Conservation (phyloP, 2,113 vertebrate genomes). For the Puntigrus tetrazona region DNA sequence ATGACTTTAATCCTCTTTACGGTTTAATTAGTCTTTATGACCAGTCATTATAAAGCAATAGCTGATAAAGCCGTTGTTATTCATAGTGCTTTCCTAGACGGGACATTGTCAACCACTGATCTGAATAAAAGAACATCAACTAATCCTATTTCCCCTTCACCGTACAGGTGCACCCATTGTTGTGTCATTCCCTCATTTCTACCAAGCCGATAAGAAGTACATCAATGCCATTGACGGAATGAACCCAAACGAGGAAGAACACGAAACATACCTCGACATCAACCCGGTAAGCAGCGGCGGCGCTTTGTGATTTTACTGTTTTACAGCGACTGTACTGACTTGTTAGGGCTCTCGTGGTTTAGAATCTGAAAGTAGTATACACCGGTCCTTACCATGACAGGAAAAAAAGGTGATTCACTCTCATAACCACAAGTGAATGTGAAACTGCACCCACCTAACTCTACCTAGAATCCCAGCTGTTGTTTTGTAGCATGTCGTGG, state of each 20-base stretch:
- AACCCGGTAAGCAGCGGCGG: slow-evolving; percentile 82
- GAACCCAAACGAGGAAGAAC: slow-evolving; percentile 87
- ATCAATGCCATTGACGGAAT: slow-evolving; percentile 85
- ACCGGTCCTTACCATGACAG: not conserved
- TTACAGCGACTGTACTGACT: not conserved
- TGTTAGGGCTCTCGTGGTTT: not conserved
- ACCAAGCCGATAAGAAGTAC: slow-evolving; percentile 85
- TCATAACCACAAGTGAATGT: not conserved
- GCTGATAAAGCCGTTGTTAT: slow-evolving; percentile 12
- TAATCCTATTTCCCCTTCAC: slow-evolving; percentile 41
- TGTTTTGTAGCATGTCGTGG: not conserved
- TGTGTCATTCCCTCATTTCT: slow-evolving; percentile 96
- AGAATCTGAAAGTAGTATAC: not conserved
- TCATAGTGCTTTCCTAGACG: not conserved
- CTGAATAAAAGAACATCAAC: not conserved
- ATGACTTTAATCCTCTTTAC: not conserved
- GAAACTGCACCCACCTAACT: not conserved
- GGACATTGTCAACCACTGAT: not conserved
- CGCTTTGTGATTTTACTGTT: not conserved
- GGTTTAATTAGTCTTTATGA: not conserved
- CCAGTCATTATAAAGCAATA: not conserved
- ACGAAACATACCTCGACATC: slow-evolving; percentile 93
- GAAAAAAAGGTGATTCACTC: not conserved
- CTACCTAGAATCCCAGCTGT: not conserved
- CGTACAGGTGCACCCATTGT: slow-evolving; percentile 89